Base-by-base conservation (phyloP, 2,888 invertebrate genomes). In the Camptogramma bilineatum region DNA sequence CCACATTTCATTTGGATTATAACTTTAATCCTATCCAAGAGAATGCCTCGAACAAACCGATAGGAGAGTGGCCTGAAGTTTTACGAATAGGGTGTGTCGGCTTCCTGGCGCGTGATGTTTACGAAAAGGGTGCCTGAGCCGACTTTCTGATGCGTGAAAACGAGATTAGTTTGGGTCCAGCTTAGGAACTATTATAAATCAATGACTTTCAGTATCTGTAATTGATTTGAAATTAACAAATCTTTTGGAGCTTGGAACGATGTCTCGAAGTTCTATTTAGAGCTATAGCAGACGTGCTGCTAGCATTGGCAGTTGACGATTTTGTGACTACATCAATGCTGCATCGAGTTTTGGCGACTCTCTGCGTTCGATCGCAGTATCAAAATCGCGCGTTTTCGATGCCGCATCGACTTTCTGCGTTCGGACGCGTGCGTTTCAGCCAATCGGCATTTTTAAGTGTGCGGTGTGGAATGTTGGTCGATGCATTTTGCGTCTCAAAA, bases 1-100 rank as follows among this genome's bases (percentile, higher is more conserved):
- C 47, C n/a, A 46, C 52, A 60, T 39, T 64, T 63, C 7, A 21
- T 16, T 19, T 24, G 39, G 55, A 64, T 64, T 64, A 60, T 42
- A 60, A 60, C 39, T 58, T 58, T 28, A 53, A 58, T 58, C 24
- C 48, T 16, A 58, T 58, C 18, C 48, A 16, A n/a, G 42, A 50
- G 17, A 58, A 63, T 51, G 42, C 48, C 46, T 54, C 17, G 4
- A 57, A 52, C 57, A 50, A 58, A 44, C 58, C 44, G 53, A 58
- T 54, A 53, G 50, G 57, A 31, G 39, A 52, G 44, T 51, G 51
- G 62, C 48, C 17, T 17, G 42, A 63, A 58, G 53, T 63, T 53
- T 63, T 53, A 47, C 16, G 34, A 47, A 24, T 53, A 19, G 54
- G 48, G 39, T 34, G 52, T 52, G 44, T 44, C 16, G 44, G 44